Base-by-base conservation (phyloP, 1,140 invertebrate species). In the Drosophila mayri region DNA sequence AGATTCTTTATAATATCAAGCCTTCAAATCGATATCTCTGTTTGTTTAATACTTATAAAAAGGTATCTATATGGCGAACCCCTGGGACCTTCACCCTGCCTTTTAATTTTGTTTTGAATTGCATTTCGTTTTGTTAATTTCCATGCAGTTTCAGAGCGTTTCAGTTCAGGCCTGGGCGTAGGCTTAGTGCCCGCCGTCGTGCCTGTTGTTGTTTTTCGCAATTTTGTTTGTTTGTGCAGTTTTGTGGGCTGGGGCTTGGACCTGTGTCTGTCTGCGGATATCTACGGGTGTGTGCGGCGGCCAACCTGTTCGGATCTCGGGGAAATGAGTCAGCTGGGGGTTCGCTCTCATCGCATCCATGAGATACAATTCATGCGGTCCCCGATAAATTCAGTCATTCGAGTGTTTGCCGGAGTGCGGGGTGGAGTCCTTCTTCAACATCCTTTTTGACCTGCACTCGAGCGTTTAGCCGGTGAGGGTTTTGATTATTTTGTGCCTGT, bases 151-250 rank as follows among this genome's bases (percentile, higher is more conserved):
- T 72, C 52, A 50, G 70, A 71, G 67, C 66, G 66, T 55, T 70
- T 70, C 66, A 55, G 52, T 55, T 18, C 64, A 25, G 20, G 40
- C 70, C 58, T 41, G 70, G 67, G 70, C 70, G 70, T 73, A 73
- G 64, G 52, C 60, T 38, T 11, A 2, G 28, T 41, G 28, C 37
- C 28, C 57, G n/a, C 11, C 4, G 38, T 54, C 50, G 54, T 32
- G 60, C 22, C 58, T 44, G 46, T 44, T 70, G 66, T 55, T 70
- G 66, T 55, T 72, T 72, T 72, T 72, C 66, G 66, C 70, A 60
- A 72, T 55, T 55, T 55, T 65, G 61, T 76, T 76, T 76, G 73
- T 64, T 76, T 76, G 73, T 64, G 43, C 73, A 66, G 72, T 76
- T 76, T 71, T 76, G 52, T 55, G 47, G 47, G 60, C 67, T 55